Evolutionary conservation across 2,113 vertebrate species (phyloP).

Genomic region (Halcyon malimbica): DNA sequence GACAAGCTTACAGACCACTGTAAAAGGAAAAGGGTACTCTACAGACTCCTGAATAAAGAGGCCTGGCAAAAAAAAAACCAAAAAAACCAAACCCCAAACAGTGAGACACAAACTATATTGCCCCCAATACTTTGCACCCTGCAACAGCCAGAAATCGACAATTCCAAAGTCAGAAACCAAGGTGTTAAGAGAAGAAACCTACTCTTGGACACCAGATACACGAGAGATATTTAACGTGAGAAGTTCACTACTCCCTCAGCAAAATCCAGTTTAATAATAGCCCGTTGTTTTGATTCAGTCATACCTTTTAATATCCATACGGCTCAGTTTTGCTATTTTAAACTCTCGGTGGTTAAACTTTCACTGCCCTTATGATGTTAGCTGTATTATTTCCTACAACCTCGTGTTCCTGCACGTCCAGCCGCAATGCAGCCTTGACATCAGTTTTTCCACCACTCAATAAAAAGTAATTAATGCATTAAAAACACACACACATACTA

Average conservation of each 20-base stretch:
- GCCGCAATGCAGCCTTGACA: constrained; percentile 35
- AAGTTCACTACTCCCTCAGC: not conserved
- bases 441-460: constrained; percentile 58
- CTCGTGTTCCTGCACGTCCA: not conserved
- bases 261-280: constrained; percentile 52
- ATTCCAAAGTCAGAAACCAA: not conserved
- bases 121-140: not conserved
- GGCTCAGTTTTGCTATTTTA: constrained; percentile 67
- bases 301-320: constrained; percentile 63
- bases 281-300: constrained; percentile 48
- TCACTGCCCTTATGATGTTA: constrained; percentile 36
- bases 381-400: constrained; percentile 55
- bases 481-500: constrained; percentile 37
- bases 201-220: not conserved
- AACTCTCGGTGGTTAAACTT: constrained; percentile 36
- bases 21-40: not conserved
- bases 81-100: not conserved
- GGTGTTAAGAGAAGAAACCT: not conserved
- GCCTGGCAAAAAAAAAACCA: not conserved
- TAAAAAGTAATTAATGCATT: constrained; percentile 64
- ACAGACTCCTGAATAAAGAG: not conserved
- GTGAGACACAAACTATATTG: not conserved
- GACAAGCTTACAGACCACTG: not conserved
- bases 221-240: not conserved
- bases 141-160: not conserved